Evolutionary conservation across 1,140 invertebrate genomes (phyloP).

Genomic region (Cydia splendana): DNA sequence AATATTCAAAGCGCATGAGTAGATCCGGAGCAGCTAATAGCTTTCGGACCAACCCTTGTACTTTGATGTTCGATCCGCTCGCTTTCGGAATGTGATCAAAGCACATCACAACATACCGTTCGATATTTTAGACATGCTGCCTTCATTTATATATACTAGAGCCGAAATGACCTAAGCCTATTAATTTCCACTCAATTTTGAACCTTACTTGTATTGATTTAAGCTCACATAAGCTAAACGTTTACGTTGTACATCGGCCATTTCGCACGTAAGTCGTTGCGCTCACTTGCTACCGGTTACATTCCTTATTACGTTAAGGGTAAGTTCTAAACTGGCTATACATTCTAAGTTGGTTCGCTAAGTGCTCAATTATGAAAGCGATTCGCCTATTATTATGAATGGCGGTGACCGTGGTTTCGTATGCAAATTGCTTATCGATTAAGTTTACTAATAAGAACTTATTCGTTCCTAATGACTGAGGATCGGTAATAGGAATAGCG

Average conservation of each 20-base stretch:
- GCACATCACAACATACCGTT: neutral
- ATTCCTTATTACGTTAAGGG: neutral
- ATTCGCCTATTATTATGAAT: neutral
- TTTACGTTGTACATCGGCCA: neutral
- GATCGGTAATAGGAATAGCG: too few species aligned
- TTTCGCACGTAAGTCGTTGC: neutral
- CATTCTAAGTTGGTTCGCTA: neutral
- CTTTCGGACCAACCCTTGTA: too few species aligned
- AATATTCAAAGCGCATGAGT: too few species aligned
- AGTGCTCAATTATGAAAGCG: neutral
- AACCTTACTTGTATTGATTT: neutral
- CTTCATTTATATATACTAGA: neutral
- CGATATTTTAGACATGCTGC: neutral
- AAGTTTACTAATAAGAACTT: neutral
- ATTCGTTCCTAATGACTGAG: neutral
- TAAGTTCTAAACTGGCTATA: neutral
- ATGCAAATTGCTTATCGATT: neutral
- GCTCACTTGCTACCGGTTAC: neutral
- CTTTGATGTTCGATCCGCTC: too few species aligned
- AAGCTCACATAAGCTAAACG: neutral
- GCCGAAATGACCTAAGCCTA: neutral
- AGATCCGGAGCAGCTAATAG: too few species aligned
- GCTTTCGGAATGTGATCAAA: slow-evolving; percentile 37
- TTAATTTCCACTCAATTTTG: neutral
- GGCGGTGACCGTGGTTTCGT: neutral